These are phyloP conservation scores for Heliconius eleuchia DNA, from an alignment of 1,140 invertebrate genomes.

Conservation along the genomic window DNA sequence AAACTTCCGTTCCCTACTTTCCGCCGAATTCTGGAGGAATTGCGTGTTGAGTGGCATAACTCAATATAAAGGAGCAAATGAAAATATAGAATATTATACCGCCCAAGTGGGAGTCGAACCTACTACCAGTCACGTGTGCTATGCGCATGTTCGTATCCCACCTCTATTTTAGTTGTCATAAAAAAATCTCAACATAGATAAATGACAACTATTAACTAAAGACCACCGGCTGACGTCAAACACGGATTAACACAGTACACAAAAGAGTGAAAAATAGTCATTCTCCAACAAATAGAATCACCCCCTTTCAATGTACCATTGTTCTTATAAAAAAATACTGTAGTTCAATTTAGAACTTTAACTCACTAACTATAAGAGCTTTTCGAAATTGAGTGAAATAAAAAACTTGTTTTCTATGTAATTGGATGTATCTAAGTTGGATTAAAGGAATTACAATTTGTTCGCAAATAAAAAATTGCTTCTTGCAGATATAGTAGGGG, in stretches of 20 bases:
- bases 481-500: constrained; percentile 50
- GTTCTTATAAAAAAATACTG: constrained; percentile 8
- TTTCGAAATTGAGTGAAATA: constrained; percentile 25
- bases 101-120: no score
- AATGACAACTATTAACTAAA: constrained; percentile 66
- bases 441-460: constrained; percentile 79
- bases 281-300: constrained; percentile 58
- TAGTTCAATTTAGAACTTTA: constrained; percentile 40
- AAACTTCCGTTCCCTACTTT: no score
- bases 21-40: no score
- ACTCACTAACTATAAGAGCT: constrained; percentile 20
- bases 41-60: no score
- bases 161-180: constrained; percentile 10
- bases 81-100: no score
- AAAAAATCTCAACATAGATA: constrained; percentile 52
- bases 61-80: no score
- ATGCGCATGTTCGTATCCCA: not conserved
- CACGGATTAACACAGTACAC: constrained; percentile 70
- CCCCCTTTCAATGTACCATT: constrained; percentile 55
- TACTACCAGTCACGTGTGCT: no score
- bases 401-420: constrained; percentile 64
- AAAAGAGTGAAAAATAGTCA: constrained; percentile 74
- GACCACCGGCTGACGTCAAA: constrained; percentile 67
- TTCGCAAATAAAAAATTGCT: constrained; percentile 66
- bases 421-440: constrained; percentile 77